These are phyloP conservation scores for Tipula vernalis DNA, from an alignment of 2,888 invertebrate genomes.

Conservation along the genomic window DNA sequence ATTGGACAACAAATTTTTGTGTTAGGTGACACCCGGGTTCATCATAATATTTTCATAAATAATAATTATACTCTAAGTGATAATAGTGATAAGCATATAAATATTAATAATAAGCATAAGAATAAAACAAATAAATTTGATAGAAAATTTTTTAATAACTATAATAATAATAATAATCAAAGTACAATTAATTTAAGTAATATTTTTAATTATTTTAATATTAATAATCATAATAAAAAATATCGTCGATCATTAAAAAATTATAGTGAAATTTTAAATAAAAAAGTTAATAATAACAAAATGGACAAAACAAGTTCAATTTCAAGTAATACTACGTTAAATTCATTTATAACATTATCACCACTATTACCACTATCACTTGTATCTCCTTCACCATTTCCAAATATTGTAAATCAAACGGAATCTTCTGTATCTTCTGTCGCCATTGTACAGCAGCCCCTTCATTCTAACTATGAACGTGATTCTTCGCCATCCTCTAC, in stretches of 20 bases:
- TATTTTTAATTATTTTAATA: not conserved
- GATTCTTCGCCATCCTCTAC: not conserved
- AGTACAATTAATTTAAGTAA: constrained; percentile 9
- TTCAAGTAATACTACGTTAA: not conserved
- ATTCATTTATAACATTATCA: not conserved
- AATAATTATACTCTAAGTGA: not conserved
- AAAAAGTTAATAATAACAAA: not conserved
- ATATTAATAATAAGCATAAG: not conserved
- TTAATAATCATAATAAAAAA: not conserved
- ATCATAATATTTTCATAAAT: not conserved
- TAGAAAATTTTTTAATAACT: not conserved
- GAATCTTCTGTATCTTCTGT: not conserved
- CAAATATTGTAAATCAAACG: not conserved
- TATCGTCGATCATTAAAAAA: constrained; percentile 4
- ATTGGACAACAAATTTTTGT: constrained; percentile 10
- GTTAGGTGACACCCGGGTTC: constrained; percentile 7
- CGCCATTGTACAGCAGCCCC: not conserved
- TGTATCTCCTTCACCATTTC: not conserved
- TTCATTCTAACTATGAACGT: not conserved
- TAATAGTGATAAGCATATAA: not conserved
- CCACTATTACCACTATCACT: not conserved
- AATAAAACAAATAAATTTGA: constrained; percentile 4
- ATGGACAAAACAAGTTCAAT: not conserved
- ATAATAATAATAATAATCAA: not conserved
- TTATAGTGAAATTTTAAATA: not conserved